Conservation (phyloP, 2,888 invertebrate genomes). For the Diaphora mendica region DNA sequence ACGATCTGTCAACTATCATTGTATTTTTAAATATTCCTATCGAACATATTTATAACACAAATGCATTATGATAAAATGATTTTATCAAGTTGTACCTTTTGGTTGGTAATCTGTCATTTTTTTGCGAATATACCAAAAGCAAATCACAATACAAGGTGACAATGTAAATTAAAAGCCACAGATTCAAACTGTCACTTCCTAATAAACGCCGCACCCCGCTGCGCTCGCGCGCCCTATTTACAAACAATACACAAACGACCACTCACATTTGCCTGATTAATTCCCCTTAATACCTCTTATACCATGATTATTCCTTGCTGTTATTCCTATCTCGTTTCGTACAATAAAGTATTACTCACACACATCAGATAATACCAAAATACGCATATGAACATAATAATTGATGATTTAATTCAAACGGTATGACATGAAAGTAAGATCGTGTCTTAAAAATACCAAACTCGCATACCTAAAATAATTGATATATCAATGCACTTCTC, state of each 20-base stretch:
- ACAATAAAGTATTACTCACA: slow-evolving; percentile 67
- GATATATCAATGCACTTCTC: slow-evolving; percentile 85
- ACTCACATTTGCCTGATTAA: slow-evolving; percentile 62
- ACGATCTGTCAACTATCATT: slow-evolving; percentile 82
- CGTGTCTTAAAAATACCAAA: slow-evolving; percentile 81
- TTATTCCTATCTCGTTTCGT: slow-evolving; percentile 47
- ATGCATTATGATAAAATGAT: slow-evolving; percentile 10
- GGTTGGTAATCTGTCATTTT: slow-evolving; percentile 1
- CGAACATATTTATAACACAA: slow-evolving; percentile 51
- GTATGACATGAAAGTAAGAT: slow-evolving; percentile 84
- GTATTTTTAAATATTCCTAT: slow-evolving; percentile 69
- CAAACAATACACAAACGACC: slow-evolving; percentile 74
- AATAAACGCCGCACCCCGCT: slow-evolving; percentile 66
- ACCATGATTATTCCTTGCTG: slow-evolving; percentile 37
- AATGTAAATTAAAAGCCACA: slow-evolving; percentile 49
- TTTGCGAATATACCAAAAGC: slow-evolving; percentile 21
- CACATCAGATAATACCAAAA: slow-evolving; percentile 80
- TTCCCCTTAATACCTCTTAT: slow-evolving; percentile 52
- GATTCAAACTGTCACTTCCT: slow-evolving; percentile 56
- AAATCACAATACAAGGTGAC: slow-evolving; percentile 38
- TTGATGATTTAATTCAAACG: slow-evolving; percentile 82
- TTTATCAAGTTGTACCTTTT: slow-evolving; percentile 7
- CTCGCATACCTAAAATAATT: slow-evolving; percentile 82
- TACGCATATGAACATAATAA: slow-evolving; percentile 73
- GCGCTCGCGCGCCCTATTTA: slow-evolving; percentile 73